Evolutionary conservation across 1,140 invertebrate genomes (phyloP), one percentile per base, ranked within the genome.

Genomic region (Maniola jurtina): DNA sequence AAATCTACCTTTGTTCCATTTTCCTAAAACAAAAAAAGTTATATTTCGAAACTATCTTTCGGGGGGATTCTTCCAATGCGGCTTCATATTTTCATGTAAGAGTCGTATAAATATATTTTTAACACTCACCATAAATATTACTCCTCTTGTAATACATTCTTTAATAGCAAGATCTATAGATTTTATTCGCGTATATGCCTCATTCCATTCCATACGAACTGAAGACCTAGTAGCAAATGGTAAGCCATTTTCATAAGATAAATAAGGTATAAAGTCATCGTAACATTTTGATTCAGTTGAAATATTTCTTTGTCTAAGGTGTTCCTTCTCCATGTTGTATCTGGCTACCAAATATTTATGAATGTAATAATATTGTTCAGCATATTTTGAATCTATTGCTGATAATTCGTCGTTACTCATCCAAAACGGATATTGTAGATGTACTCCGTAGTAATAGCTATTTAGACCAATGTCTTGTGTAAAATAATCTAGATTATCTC

Each of bases 391-490:
- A 66, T 93, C 90, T 16, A 91, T 91, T 64, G 91, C 88, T 16
- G 90, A 89, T 33, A 92, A 82, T 35, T 93, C 92, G 48, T 92
- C 90, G 58, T 91, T 92, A 25, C 83, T 89, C 79, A 95, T 82
- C 93, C 93, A 95, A 91, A 93, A 94, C 36, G 95, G 94, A 82
- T 94, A 94, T 38, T 93, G 82, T 59, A 93, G 79, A 72, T 95
- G 93, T 79, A 94, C 86, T 71, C 95, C 94, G 83, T 93, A 95
- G 88, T 96, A 94, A 82, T 92, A 95, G n/a, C 93, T 88, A 83
- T 96, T 96, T 13, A 95, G 84, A 48, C 92, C 92, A 66, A 94
- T 90, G 78, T 95, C 95, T 80, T 96, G 94, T 52, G 93, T 94
- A 86, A 95, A 96, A 87, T 96, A 96, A 38, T 93, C 92, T 11